phyloP scores from a whole-genome alignment of 2,113 vertebrate genomes.

The Triplophysa dalaica region DNA sequence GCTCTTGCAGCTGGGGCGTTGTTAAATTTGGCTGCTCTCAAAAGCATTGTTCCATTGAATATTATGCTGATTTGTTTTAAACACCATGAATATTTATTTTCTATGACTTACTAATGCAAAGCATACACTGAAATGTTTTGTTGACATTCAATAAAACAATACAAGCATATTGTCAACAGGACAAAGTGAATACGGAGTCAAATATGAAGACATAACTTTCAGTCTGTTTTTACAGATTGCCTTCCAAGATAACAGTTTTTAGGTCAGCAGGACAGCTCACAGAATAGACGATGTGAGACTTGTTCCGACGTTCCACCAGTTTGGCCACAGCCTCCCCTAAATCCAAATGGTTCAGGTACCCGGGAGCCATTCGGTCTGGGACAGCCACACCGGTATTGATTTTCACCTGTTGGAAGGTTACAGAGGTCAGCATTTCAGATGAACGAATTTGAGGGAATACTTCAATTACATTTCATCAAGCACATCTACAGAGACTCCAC shows the following conservation, averaged over 20 bases:
- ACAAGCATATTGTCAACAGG: constrained; percentile 20
- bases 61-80: constrained; percentile 15
- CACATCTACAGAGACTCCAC: neutral
- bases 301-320: constrained; percentile 69
- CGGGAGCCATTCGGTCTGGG: constrained; percentile 72
- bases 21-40: neutral
- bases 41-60: neutral
- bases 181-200: constrained; percentile 11
- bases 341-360: constrained; percentile 78
- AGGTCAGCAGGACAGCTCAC: constrained; percentile 73
- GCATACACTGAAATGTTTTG: constrained; percentile 32
- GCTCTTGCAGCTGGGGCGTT: neutral
- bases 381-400: constrained; percentile 76
- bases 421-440: neutral
- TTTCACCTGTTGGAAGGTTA: constrained; percentile 71
- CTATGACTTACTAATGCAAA: constrained; percentile 9
- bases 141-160: constrained; percentile 43
- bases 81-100: neutral
- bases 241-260: constrained; percentile 67
- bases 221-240: constrained; percentile 54
- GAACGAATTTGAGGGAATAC: neutral
- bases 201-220: neutral
- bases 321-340: constrained; percentile 74
- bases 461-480: neutral
- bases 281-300: constrained; percentile 70